A percentile compares a stretch with the other conserved stretches of the same genome.
phyloP scores from a whole-genome alignment of 2,797 vertebrate genomes.

The Xiphorhynchus erythropygius region DNA sequence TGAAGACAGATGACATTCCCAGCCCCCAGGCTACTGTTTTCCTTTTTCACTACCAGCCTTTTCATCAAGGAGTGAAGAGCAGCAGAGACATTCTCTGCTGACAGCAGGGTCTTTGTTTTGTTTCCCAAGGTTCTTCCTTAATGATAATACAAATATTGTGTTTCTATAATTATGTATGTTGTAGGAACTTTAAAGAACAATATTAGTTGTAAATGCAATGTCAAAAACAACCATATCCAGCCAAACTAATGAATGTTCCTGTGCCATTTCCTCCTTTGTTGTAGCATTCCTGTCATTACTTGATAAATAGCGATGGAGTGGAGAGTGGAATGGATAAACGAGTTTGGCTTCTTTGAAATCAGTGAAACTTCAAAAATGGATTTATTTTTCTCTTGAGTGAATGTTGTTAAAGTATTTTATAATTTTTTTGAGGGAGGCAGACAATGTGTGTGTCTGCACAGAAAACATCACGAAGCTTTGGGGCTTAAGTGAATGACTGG shows the following conservation, averaged over 20 bases:
- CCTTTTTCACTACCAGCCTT: constrained; percentile 24
- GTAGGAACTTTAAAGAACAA: background rate
- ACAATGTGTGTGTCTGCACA: background rate
- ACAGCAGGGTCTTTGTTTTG: background rate
- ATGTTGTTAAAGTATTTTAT: background rate
- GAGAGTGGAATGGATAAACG: background rate
- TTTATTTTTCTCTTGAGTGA: background rate
- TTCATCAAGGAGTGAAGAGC: background rate
- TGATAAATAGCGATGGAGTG: background rate
- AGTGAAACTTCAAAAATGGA: background rate
- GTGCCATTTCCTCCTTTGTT: background rate
- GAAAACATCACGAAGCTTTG: background rate
- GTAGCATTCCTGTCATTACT: background rate
- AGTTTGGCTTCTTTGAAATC: background rate
- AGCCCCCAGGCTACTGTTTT: constrained; percentile 41
- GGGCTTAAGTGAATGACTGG: background rate
- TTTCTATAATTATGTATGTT: background rate
- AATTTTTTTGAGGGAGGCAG: background rate
- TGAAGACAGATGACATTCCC: constrained; percentile 54
- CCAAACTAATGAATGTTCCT: background rate
- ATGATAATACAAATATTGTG: background rate
- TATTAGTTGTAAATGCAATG: background rate
- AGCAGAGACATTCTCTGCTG: background rate
- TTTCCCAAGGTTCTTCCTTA: background rate
- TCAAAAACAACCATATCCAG: background rate